phyloP scores from a whole-genome alignment of 2,113 vertebrate species.

The Dryoscopus gambensis region DNA sequence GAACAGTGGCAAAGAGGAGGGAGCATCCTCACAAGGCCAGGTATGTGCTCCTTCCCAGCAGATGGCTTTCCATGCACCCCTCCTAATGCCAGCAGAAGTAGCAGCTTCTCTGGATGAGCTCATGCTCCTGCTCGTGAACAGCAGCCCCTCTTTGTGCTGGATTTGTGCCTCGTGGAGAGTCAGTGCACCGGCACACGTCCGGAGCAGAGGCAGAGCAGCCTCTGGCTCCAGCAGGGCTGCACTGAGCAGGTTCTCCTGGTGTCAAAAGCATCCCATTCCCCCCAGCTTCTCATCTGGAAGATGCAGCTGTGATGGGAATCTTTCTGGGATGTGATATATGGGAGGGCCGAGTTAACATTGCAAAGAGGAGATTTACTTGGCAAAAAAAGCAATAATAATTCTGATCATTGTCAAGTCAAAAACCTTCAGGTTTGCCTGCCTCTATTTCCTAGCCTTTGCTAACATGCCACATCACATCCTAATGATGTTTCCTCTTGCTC shows the following conservation, averaged over 20 bases:
- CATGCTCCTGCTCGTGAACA: not conserved
- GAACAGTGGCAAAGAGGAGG: not conserved
- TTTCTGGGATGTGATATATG: not conserved
- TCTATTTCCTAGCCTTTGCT: not conserved
- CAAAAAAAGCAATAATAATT: not conserved
- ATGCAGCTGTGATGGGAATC: not conserved
- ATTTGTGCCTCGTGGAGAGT: not conserved
- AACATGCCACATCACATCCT: not conserved
- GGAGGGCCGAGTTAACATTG: not conserved
- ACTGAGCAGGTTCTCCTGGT: not conserved
- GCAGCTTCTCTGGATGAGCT: not conserved
- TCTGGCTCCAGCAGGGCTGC: not conserved
- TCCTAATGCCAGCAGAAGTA: constrained; percentile 69
- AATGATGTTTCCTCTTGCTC: not conserved
- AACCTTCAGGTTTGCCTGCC: not conserved
- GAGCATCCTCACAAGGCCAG: not conserved
- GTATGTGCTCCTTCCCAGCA: not conserved
- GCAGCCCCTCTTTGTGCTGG: not conserved
- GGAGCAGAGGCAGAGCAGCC: not conserved
- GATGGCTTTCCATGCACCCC: constrained; percentile 63
- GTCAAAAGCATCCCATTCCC: not conserved
- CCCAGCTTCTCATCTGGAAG: not conserved
- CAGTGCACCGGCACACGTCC: not conserved
- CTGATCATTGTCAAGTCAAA: not conserved
- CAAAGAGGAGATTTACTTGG: not conserved